Conservation (phyloP, 2,113 vertebrate species). For the Ceratotherium simum region DNA sequence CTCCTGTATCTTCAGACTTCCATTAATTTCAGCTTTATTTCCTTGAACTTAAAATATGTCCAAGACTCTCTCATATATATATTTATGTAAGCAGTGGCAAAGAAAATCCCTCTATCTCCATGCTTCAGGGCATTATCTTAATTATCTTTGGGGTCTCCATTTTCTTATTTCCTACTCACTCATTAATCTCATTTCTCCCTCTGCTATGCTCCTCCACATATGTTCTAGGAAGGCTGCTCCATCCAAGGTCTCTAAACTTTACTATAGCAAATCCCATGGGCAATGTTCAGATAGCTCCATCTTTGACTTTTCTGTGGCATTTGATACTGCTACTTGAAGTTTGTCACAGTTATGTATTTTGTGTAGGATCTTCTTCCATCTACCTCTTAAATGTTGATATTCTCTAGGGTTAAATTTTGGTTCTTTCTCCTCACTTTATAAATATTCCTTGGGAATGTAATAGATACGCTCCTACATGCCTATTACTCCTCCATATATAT, state of each 20-base stretch:
- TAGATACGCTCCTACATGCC: background rate
- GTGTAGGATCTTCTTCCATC: background rate
- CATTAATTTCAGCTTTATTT: background rate
- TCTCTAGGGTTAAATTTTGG: background rate
- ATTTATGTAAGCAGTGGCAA: background rate
- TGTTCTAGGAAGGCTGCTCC: background rate
- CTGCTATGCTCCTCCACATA: background rate
- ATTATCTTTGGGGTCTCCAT: background rate
- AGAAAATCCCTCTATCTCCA: background rate
- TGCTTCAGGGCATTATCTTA: background rate
- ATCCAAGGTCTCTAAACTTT: background rate
- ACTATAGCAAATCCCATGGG: background rate
- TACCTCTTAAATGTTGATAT: background rate
- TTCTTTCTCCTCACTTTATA: background rate
- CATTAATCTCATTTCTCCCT: background rate
- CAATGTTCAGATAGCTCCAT: background rate
- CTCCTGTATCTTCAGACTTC: background rate
- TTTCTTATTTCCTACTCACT: background rate
- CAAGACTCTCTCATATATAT: background rate
- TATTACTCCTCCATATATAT: background rate
- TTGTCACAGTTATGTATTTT: background rate
- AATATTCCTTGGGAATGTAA: background rate
- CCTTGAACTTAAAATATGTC: background rate
- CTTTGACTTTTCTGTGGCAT: background rate
- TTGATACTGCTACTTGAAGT: background rate